Percentiles rank a stretch among this genome's conserved stretches.
Conservation (phyloP, 2,888 invertebrate genomes). For the Cremastinae sp. region DNA sequence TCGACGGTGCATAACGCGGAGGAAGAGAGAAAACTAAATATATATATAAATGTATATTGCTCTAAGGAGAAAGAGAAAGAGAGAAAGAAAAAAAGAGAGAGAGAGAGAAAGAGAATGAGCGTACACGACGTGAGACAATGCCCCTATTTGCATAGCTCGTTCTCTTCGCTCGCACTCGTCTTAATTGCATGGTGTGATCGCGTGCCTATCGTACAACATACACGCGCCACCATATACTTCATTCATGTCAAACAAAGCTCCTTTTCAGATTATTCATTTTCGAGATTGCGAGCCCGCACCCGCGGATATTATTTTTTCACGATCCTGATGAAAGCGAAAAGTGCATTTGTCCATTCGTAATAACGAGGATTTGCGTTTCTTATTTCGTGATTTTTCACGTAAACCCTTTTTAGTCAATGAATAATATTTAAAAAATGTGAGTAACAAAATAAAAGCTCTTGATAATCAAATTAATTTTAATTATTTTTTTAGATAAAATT, state of each 20-base stretch:
- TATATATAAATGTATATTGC: background rate
- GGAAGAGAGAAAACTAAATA: background rate
- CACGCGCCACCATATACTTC: constrained; percentile 30
- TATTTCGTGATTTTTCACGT: no score
- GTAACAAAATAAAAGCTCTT: no score
- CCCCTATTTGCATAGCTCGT: constrained; percentile 56
- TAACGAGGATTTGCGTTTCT: no score
- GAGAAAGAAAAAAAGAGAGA: background rate
- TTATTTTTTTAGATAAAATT: no score
- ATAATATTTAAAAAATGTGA: no score
- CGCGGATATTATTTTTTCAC: background rate
- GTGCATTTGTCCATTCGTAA: no score
- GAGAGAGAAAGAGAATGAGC: constrained; percentile 35
- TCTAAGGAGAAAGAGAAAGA: no score
- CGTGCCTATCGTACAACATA: constrained; percentile 46
- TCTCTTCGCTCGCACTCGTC: constrained; percentile 45
- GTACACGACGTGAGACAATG: constrained; percentile 50
- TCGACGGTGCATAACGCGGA: constrained; percentile 39
- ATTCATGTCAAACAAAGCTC: constrained; percentile 30
- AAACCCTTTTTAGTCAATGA: no score
- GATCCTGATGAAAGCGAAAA: background rate
- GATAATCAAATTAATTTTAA: no score
- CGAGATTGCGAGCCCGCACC: background rate
- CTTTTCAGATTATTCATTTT: constrained; percentile 2
- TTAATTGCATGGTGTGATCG: constrained; percentile 54